These are phyloP conservation scores for Platygyra sinensis DNA, from an alignment of 64 coral and sea anemone genomes.

Conservation along the genomic window DNA sequence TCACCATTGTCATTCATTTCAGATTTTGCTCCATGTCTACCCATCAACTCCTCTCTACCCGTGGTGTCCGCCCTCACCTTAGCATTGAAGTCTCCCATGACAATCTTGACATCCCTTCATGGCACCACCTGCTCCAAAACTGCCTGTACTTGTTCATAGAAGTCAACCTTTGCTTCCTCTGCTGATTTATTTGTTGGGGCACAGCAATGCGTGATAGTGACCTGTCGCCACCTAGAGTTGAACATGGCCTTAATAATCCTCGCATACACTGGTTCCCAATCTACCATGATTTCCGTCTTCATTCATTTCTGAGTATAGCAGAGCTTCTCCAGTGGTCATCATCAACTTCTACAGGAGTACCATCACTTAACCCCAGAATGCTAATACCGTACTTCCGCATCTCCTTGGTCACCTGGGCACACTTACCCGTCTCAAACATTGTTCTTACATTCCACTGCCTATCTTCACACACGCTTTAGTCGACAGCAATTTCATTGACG, in stretches of 20 bases:
- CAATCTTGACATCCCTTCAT: constrained; percentile 15
- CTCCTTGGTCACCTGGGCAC: too few relatives aligned
- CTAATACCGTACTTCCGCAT: too few relatives aligned
- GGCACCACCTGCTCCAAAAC: constrained; percentile 16
- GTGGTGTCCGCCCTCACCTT: constrained; percentile 2
- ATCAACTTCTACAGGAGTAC: too few relatives aligned
- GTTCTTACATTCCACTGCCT: too few relatives aligned
- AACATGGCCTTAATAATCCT: constrained; percentile 30
- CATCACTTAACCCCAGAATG: too few relatives aligned
- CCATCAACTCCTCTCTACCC: constrained; percentile 22
- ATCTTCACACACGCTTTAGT: too few relatives aligned
- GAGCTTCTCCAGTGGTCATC: too few relatives aligned
- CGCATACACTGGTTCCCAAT: constrained; percentile 6
- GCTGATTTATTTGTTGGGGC: constrained; percentile 8
- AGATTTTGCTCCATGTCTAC: constrained; percentile 1
- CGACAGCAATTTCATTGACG: too few relatives aligned
- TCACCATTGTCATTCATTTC: constrained; percentile 19
- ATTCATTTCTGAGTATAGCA: constrained; percentile 30
- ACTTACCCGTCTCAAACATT: too few relatives aligned
- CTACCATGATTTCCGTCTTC: background rate
- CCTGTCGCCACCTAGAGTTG: constrained; percentile 4
- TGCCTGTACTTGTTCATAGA: constrained; percentile 21
- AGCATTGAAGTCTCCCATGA: too few relatives aligned
- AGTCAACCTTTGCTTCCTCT: background rate
- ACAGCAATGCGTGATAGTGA: constrained; percentile 35